Evolutionary conservation across 1,140 invertebrate genomes (phyloP), one percentile per base, ranked within the genome.

Genomic region (Calliopsis andreniformis): DNA sequence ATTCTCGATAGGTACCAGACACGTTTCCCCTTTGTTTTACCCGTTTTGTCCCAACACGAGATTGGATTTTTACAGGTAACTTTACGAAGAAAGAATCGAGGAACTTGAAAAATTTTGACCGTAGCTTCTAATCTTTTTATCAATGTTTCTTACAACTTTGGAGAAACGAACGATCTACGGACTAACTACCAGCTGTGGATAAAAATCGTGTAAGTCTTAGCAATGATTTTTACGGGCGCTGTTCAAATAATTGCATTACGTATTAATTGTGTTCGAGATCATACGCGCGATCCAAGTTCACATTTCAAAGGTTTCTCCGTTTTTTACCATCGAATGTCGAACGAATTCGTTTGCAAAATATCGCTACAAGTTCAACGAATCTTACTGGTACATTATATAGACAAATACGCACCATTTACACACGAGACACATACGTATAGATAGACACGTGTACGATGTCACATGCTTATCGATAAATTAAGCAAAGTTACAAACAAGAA

Each of bases 331-430:
- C 39, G 32, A 62, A 16, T n/a, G 28, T 49, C 68, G 59, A 72
- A 43, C 6, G 25, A 30, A 56, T 73, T 73, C 43, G 12, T 42
- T 66, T 64, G 51, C 1, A 39, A 20, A 12, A 35, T n/a, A 53
- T 72, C 59, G 39, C 61, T 45, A 45, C 49, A 56, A 73, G 63
- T 73, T 73, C 71, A 73, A 75, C 71, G 71, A 75, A 75, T 75
- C 63, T 51, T 75, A 73, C 20, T 73, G 66, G 39, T 47, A 75
- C 10, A 28, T 73, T 67, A 72, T 39, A 39, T 42, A 53, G n/a
- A 67, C 18, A 53, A 28, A 67, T 67, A 53, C 16, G 39, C 39
- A 67, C 47, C 12, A 58, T 59, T 35, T 16, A 23, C n/a, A 43
- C 42, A 45, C 8, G 35, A 10, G 23, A 47, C n/a, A 30, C 7